These are phyloP conservation scores for Reinhardtius hippoglossoides DNA, from an alignment of 2,113 vertebrate genomes.

Conservation along the genomic window DNA sequence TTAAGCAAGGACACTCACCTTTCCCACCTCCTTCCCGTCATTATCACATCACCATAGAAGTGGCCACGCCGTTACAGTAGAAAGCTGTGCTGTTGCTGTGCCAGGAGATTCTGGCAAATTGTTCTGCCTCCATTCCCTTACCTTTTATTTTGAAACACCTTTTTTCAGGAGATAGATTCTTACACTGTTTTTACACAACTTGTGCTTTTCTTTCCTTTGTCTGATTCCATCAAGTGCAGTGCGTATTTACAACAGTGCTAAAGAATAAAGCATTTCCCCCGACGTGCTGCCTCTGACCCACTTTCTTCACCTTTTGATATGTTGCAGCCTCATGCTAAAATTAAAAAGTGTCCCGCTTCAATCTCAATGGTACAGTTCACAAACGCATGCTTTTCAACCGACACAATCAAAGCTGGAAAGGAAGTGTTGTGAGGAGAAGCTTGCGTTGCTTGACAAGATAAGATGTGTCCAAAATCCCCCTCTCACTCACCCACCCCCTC, in stretches of 20 bases:
- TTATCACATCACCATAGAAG: slow-evolving; percentile 19
- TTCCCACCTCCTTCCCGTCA: slow-evolving; percentile 1
- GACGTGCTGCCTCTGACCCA: background rate
- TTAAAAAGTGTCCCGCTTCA: too few species aligned
- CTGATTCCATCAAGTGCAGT: slow-evolving; percentile 58
- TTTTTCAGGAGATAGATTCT: slow-evolving; percentile 54
- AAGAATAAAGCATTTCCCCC: slow-evolving; percentile 71
- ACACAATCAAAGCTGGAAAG: too few species aligned
- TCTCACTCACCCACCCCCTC: too few species aligned
- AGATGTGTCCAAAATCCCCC: too few species aligned
- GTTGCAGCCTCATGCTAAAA: background rate
- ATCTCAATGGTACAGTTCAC: too few species aligned
- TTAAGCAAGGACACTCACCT: slow-evolving; percentile 67
- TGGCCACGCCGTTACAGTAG: background rate
- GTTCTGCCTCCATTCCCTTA: slow-evolving; percentile 76
- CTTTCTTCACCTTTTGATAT: background rate
- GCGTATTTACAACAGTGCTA: slow-evolving; percentile 36
- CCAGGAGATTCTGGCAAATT: slow-evolving; percentile 43
- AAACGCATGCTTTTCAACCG: too few species aligned
- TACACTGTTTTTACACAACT: slow-evolving; percentile 69
- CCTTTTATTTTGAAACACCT: slow-evolving; percentile 62
- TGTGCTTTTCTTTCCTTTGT: slow-evolving; percentile 52
- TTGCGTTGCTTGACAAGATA: too few species aligned
- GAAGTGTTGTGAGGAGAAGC: too few species aligned
- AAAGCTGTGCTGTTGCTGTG: slow-evolving; percentile 38